These are phyloP conservation scores for Ectobius pallidus DNA, from an alignment of 2,888 invertebrate species.

Conservation along the genomic window DNA sequence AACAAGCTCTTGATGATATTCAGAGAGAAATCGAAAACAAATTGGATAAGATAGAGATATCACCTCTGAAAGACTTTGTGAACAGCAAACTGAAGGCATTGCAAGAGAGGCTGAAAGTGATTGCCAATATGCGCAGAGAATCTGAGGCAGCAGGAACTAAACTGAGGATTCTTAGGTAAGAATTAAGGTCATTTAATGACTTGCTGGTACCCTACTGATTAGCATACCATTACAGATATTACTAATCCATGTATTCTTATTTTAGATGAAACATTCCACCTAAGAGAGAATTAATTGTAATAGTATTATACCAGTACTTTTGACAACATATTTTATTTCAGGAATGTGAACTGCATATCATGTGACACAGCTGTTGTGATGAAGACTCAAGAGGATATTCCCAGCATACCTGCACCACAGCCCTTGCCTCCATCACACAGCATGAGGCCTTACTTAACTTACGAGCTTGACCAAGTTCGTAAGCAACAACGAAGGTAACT, in stretches of 20 bases:
- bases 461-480: conserved; percentile 67
- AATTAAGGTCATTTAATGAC: too few species aligned
- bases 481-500: conserved; percentile 59
- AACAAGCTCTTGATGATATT: conserved; percentile 69
- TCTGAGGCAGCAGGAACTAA: conserved; percentile 77
- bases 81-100: conserved; percentile 64
- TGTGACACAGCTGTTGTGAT: conserved; percentile 78
- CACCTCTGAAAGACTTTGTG: conserved; percentile 68
- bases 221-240: too few species aligned
- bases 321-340: conserved; percentile 50
- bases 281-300: too few species aligned
- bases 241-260: too few species aligned
- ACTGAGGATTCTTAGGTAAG: conserved; percentile 64
- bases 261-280: too few species aligned
- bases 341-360: conserved; percentile 76
- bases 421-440: conserved; percentile 64
- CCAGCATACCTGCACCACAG: conserved; percentile 54
- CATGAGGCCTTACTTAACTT: conserved; percentile 73
- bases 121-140: conserved; percentile 64
- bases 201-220: background rate
- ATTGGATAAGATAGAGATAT: conserved; percentile 68
- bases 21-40: conserved; percentile 70
- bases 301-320: too few species aligned
- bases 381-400: conserved; percentile 62
- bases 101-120: conserved; percentile 66